These are phyloP conservation scores for Cyphomyrus discorhynchus DNA, from an alignment of 2,113 vertebrate genomes.

Conservation along the genomic window DNA sequence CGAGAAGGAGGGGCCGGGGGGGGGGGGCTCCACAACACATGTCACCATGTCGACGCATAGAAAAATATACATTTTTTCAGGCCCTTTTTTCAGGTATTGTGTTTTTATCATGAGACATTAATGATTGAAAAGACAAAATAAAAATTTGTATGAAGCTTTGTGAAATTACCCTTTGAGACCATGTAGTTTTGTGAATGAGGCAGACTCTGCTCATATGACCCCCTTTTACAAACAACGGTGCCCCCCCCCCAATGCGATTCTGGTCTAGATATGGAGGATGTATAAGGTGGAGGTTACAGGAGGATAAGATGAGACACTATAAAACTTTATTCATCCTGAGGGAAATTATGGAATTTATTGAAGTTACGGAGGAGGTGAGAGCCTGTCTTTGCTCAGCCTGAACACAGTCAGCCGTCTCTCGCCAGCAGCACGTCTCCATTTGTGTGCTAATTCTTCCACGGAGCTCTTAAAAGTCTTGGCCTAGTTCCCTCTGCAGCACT, in stretches of 20 bases:
- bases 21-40: not conserved
- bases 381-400: not conserved
- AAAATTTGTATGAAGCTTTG: not conserved
- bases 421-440: not conserved
- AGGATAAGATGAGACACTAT: not conserved
- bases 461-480: constrained; percentile 16
- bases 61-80: not conserved
- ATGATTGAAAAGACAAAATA: not conserved
- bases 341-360: not conserved
- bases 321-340: not conserved
- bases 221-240: not conserved
- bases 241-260: not conserved
- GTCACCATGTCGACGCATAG: not conserved
- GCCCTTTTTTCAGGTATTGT: not conserved
- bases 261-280: not conserved
- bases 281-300: not conserved
- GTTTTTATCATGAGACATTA: not conserved
- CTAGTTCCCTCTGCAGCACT: not conserved
- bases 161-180: not conserved
- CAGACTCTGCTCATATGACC: not conserved
- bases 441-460: constrained; percentile 2
- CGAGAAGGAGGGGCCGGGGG: not conserved
- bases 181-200: not conserved
- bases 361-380: not conserved
- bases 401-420: not conserved